Evolutionary conservation across 2,888 invertebrate genomes (phyloP).

Genomic region (Tuberolachnus salignus): DNA sequence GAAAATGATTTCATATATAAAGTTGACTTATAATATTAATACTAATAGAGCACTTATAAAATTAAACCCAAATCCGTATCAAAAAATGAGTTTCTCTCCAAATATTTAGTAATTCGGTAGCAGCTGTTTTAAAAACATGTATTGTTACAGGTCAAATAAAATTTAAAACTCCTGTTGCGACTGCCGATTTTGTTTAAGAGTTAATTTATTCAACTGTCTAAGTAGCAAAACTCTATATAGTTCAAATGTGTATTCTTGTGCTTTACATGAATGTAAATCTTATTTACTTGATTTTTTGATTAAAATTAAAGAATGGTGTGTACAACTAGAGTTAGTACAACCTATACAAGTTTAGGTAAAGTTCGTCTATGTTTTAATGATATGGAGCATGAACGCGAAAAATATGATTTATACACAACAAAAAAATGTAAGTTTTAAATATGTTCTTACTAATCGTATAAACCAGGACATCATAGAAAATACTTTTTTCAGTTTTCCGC

Average conservation of each 20-base stretch:
- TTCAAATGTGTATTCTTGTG: conserved; percentile 5
- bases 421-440: conserved; percentile 8
- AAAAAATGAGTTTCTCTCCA: no score
- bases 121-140: no score
- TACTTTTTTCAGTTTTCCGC: conserved; percentile 10
- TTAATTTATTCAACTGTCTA: no score
- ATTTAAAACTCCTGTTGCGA: no score
- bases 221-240: not conserved
- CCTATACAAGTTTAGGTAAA: conserved; percentile 15
- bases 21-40: no score
- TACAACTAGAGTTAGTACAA: not conserved
- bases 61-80: no score
- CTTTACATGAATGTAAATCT: conserved; percentile 1
- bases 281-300: conserved; percentile 4
- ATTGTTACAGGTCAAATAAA: no score
- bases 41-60: no score
- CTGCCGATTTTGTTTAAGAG: no score
- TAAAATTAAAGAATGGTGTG: conserved; percentile 1
- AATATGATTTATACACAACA: not conserved
- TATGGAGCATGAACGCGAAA: conserved; percentile 5
- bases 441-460: not conserved
- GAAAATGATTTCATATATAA: not conserved
- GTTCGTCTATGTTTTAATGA: not conserved
- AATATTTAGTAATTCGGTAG: no score
- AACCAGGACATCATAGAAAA: conserved; percentile 16